Percentiles rank a stretch among this genome's conserved stretches.
phyloP scores from a whole-genome alignment of 2,888 invertebrate genomes.

The Sabellastarte sp. region DNA sequence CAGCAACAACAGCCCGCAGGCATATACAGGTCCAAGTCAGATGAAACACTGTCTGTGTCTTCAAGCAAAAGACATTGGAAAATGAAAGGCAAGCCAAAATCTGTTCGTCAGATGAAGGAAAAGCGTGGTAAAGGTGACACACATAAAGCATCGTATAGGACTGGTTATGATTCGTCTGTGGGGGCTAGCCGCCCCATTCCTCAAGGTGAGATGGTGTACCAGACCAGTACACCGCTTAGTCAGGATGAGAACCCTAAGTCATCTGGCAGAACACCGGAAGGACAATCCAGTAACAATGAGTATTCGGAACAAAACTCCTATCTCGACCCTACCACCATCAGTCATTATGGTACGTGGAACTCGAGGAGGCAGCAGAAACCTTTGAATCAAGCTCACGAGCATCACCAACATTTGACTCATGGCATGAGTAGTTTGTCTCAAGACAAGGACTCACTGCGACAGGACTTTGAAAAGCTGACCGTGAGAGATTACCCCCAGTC shows the following conservation, averaged over 20 bases:
- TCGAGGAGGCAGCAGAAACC: constrained; percentile 4
- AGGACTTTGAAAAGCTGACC: neutral
- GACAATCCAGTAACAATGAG: constrained; percentile 11
- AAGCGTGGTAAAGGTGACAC: neutral
- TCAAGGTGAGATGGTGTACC: neutral
- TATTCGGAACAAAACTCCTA: constrained; percentile 7
- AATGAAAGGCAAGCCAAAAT: neutral
- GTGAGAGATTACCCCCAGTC: neutral
- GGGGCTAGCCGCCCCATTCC: neutral
- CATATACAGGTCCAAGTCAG: constrained; percentile 25
- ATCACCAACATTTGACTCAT: too few species aligned
- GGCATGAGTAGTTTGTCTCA: constrained; percentile 7
- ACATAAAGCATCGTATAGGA: neutral
- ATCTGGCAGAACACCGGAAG: constrained; percentile 13
- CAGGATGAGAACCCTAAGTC: neutral
- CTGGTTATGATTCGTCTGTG: neutral
- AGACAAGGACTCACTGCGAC: neutral
- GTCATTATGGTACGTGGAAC: neutral
- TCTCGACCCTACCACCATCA: neutral
- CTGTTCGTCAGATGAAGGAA: neutral
- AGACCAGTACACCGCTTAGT: neutral
- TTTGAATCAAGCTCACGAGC: constrained; percentile 7
- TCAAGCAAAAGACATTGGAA: constrained; percentile 15
- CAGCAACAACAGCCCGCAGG: constrained; percentile 10
- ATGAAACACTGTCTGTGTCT: constrained; percentile 26